These are phyloP conservation scores for Notothenia rossii DNA, from an alignment of 2,113 vertebrate genomes.

Conservation along the genomic window DNA sequence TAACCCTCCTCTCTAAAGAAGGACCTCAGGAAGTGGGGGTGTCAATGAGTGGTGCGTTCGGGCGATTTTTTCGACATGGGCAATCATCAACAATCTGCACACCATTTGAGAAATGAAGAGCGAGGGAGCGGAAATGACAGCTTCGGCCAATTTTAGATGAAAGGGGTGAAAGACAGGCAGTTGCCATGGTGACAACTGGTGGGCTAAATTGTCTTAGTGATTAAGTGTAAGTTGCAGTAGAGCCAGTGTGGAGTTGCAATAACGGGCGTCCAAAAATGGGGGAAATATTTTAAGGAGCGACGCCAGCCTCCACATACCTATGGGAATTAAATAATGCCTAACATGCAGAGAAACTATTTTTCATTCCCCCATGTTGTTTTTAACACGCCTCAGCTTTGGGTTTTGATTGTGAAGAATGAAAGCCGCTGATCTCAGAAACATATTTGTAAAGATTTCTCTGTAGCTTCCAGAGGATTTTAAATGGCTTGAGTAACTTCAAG, in stretches of 20 bases:
- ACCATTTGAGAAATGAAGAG: slow-evolving; percentile 72
- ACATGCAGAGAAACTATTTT: slow-evolving; percentile 37
- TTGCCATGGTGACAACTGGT: slow-evolving; percentile 77
- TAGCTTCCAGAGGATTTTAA: slow-evolving; percentile 27
- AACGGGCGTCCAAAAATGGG: slow-evolving; percentile 67
- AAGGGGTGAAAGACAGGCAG: slow-evolving; percentile 74
- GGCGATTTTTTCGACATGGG: slow-evolving; percentile 31
- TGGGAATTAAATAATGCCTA: slow-evolving; percentile 57
- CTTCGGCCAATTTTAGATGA: slow-evolving; percentile 76
- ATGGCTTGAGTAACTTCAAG: slow-evolving; percentile 39
- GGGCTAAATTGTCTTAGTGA: slow-evolving; percentile 74
- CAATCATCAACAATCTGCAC: slow-evolving; percentile 74
- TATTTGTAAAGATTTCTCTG: neutral
- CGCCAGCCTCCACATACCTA: slow-evolving; percentile 42
- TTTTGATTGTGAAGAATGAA: slow-evolving; percentile 8
- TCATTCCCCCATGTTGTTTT: slow-evolving; percentile 21
- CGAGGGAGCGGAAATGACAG: slow-evolving; percentile 66
- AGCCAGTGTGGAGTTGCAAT: slow-evolving; percentile 56
- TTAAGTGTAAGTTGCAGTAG: slow-evolving; percentile 70
- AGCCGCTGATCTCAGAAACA: slow-evolving; percentile 4
- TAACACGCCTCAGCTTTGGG: neutral
- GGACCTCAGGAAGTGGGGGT: slow-evolving; percentile 44
- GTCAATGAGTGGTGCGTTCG: slow-evolving; percentile 55
- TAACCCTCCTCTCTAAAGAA: slow-evolving; percentile 41
- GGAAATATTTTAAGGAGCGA: slow-evolving; percentile 64